phyloP scores from a whole-genome alignment of 2,888 invertebrate species.

The Allygus modestus region DNA sequence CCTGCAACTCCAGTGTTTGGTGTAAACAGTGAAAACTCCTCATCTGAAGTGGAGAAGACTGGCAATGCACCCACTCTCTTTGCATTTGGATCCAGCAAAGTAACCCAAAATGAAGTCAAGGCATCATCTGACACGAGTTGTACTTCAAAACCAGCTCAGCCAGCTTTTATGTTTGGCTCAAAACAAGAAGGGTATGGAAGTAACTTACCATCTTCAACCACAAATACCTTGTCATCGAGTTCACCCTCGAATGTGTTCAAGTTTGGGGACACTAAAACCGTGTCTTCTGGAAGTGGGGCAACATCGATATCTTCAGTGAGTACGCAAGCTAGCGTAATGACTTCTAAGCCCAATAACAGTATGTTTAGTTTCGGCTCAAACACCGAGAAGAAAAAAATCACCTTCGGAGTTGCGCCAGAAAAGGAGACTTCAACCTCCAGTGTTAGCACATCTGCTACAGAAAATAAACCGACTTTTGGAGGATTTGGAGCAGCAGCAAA shows the following conservation, averaged over 20 bases:
- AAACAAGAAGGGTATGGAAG: constrained; percentile 29
- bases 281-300: constrained; percentile 30
- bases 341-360: constrained; percentile 22
- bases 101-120: background rate
- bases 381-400: background rate
- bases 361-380: constrained; percentile 27
- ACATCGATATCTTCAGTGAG: constrained; percentile 29
- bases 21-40: background rate
- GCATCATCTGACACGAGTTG: constrained; percentile 15
- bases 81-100: constrained; percentile 37
- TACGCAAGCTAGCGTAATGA: constrained; percentile 26
- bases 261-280: constrained; percentile 60
- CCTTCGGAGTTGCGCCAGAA: background rate
- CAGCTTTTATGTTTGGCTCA: constrained; percentile 35
- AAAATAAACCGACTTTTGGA: constrained; percentile 51
- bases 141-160: background rate
- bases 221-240: constrained; percentile 51
- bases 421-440: constrained; percentile 12
- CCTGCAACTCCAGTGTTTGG: constrained; percentile 40
- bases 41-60: constrained; percentile 1
- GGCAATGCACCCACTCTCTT: background rate
- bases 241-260: constrained; percentile 61
- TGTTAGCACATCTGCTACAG: background rate
- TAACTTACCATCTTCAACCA: constrained; percentile 36
- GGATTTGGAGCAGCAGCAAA: constrained; percentile 10